phyloP scores from a whole-genome alignment of 2,888 invertebrate genomes.

The Watsonalla binaria region DNA sequence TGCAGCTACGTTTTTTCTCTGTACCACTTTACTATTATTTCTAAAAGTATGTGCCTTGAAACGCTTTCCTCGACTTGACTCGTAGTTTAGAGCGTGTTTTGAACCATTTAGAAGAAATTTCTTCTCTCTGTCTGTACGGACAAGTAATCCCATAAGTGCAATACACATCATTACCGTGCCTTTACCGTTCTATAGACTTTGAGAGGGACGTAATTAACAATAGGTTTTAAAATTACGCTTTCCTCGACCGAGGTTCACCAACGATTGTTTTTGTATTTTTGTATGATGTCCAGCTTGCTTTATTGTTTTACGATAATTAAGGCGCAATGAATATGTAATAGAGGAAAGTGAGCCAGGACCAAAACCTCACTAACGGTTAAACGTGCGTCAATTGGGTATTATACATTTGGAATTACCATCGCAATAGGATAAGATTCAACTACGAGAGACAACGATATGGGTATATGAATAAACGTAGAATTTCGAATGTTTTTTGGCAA shows the following conservation, averaged over 20 bases:
- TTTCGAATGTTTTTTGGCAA: conserved; percentile 52
- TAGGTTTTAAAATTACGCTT: conserved; percentile 69
- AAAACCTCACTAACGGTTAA: conserved; percentile 40
- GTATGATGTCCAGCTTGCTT: conserved; percentile 56
- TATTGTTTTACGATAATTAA: conserved; percentile 43
- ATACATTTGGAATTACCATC: conserved; percentile 45
- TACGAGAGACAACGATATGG: conserved; percentile 65
- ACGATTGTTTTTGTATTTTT: conserved; percentile 63
- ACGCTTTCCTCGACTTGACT: conserved; percentile 74
- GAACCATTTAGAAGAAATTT: conserved; percentile 73
- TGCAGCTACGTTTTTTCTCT: conserved; percentile 45
- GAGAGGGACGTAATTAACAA: conserved; percentile 78
- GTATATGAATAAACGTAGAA: conserved; percentile 43
- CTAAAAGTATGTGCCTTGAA: conserved; percentile 79
- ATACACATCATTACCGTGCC: conserved; percentile 79
- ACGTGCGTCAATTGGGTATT: conserved; percentile 62
- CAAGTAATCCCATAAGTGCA: conserved; percentile 73
- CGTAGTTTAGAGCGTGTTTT: conserved; percentile 74
- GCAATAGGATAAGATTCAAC: conserved; percentile 63
- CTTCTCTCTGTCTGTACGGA: conserved; percentile 72
- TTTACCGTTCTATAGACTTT: conserved; percentile 78
- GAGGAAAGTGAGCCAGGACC: conserved; percentile 60
- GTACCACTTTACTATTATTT: conserved; percentile 68
- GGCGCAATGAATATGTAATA: conserved; percentile 41
- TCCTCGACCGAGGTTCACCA: conserved; percentile 52